Evolutionary conservation across 1,140 invertebrate species (phyloP).

Genomic region (Drosophila bifasciata): DNA sequence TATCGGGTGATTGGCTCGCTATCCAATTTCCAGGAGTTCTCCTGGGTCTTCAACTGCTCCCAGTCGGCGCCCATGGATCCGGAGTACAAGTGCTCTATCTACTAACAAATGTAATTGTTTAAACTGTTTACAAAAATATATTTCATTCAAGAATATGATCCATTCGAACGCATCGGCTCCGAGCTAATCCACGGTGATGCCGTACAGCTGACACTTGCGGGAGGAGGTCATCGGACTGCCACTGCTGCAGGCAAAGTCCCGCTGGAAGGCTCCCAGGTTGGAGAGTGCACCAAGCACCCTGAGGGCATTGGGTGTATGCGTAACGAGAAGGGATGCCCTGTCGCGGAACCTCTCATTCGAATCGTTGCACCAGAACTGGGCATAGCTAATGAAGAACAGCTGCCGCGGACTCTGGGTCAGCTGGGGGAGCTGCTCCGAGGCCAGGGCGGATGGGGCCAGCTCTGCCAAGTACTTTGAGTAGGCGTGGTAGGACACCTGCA

Average conservation of each 20-base stretch:
- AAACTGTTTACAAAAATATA: constrained; percentile 1
- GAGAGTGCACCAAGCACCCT: constrained; percentile 62
- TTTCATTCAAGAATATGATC: neutral
- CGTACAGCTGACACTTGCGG: constrained; percentile 83
- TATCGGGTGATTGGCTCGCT: constrained; percentile 94
- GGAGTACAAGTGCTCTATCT: constrained; percentile 69
- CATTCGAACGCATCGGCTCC: neutral
- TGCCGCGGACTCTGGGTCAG: constrained; percentile 86
- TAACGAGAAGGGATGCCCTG: constrained; percentile 70
- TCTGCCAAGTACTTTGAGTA: constrained; percentile 79
- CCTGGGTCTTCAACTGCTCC: constrained; percentile 84
- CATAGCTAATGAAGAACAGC: constrained; percentile 90
- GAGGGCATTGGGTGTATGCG: constrained; percentile 54
- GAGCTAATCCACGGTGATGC: constrained; percentile 13
- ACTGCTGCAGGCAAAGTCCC: constrained; percentile 47
- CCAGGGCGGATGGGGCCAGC: constrained; percentile 20
- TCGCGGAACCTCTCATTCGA: constrained; percentile 61
- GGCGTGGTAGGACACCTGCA: constrained; percentile 87
- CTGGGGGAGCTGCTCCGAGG: constrained; percentile 84
- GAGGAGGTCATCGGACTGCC: constrained; percentile 87
- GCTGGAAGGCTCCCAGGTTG: constrained; percentile 56
- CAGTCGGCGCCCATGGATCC: constrained; percentile 67
- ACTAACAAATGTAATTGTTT: constrained; percentile 22
- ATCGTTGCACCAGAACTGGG: constrained; percentile 85
- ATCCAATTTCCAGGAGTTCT: constrained; percentile 95